Conservation (phyloP, 23 tunicate species). For the Diplosoma virens region DNA sequence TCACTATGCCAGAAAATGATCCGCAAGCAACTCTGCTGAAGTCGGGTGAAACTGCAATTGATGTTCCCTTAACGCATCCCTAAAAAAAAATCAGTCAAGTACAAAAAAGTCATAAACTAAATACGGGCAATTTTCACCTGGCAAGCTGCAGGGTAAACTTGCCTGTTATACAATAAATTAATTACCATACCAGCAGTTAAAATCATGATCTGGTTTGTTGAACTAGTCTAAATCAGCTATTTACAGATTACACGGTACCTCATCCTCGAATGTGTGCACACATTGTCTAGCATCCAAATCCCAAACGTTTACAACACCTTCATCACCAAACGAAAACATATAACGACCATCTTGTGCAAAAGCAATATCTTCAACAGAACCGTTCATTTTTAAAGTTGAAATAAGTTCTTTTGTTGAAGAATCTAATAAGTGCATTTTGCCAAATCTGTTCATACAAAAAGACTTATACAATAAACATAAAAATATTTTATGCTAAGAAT, state of each 20-base stretch:
- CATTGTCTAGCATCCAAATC: slow-evolving; percentile 54
- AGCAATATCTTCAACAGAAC: slow-evolving; percentile 69
- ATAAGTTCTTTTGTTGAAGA: slow-evolving; percentile 65
- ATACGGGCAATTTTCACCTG: too few relatives aligned
- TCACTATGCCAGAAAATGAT: slow-evolving; percentile 76
- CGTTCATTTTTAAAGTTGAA: slow-evolving; percentile 76
- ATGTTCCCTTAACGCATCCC: slow-evolving; percentile 73
- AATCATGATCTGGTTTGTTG: too few relatives aligned
- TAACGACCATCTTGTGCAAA: slow-evolving; percentile 58
- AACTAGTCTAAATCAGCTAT: too few relatives aligned
- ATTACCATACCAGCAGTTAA: too few relatives aligned
- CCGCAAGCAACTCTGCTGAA: slow-evolving; percentile 71
- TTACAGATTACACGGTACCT: slow-evolving; percentile 27
- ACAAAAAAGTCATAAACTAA: too few relatives aligned
- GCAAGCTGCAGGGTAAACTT: too few relatives aligned
- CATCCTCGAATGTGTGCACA: slow-evolving; percentile 57
- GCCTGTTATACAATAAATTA: too few relatives aligned
- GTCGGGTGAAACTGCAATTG: slow-evolving; percentile 59
- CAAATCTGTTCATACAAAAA: too few relatives aligned
- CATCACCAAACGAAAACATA: slow-evolving; percentile 78
- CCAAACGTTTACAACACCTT: slow-evolving; percentile 65
- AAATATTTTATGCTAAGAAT: too few relatives aligned
- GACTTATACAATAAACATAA: too few relatives aligned
- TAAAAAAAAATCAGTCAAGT: slow-evolving; percentile 8
- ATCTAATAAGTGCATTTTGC: slow-evolving; percentile 75